A percentile compares a stretch with the other conserved stretches of the same genome.
Evolutionary conservation across 30 jellyfish, hydroid and myxozoan genomes (phyloP).

Genomic region (Nemopilema nomurai): DNA sequence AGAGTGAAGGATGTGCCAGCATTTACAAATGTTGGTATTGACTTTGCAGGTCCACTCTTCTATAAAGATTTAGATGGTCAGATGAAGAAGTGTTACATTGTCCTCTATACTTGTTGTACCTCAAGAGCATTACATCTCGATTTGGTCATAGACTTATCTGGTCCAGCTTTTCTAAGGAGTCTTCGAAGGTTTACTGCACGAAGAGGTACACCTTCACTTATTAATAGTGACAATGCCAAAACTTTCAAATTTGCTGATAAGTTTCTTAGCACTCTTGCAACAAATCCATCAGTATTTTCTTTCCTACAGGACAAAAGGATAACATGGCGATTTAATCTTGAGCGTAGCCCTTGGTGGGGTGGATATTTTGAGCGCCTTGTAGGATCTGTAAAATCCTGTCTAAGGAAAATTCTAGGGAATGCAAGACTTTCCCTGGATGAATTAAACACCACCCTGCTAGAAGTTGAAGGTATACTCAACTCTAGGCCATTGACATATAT

Average conservation of each 20-base stretch:
- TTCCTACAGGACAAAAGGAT: neutral
- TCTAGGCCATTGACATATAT: neutral
- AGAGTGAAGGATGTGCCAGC: constrained; percentile 40
- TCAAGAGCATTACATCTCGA: constrained; percentile 27
- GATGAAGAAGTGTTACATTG: constrained; percentile 35
- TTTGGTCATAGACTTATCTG: constrained; percentile 2
- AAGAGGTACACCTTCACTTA: constrained; percentile 32
- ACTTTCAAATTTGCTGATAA: constrained; percentile 18
- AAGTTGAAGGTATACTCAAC: neutral
- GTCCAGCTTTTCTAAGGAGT: constrained; percentile 20
- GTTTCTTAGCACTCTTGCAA: constrained; percentile 1
- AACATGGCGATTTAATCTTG: neutral
- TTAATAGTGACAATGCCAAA: constrained; percentile 18
- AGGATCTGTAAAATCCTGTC: neutral
- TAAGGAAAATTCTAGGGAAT: neutral
- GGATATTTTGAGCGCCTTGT: neutral
- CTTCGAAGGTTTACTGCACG: constrained; percentile 28
- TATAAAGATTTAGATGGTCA: constrained; percentile 1
- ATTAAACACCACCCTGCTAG: neutral
- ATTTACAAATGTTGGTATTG: constrained; percentile 15
- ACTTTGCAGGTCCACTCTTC: constrained; percentile 34
- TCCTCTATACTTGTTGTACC: constrained; percentile 3
- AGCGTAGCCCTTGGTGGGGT: neutral
- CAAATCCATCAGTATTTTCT: constrained; percentile 1
- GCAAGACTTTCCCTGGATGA: neutral